Base-by-base conservation (phyloP, 2,888 invertebrate species). In the Agrochola macilenta region DNA sequence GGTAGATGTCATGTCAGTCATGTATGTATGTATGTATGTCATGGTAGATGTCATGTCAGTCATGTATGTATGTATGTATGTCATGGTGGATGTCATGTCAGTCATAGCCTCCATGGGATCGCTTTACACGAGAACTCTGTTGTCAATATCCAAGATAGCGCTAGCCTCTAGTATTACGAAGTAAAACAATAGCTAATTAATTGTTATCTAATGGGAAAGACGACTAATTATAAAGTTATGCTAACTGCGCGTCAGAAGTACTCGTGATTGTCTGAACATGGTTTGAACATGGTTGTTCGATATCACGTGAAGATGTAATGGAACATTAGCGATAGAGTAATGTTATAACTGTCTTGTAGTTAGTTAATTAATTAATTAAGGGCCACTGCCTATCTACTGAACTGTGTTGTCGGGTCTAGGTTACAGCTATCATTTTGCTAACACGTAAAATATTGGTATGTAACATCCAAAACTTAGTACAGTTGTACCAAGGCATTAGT, bases 201-300 rank as follows among this genome's bases (percentile, higher is more conserved):
- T 43, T 61, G 26, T 77, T 81, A 82, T 58, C 58, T 68, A 82
- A 82, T 77, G n/a, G 60, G 30, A 81, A 61, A 61, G 54, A 54
- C 14, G 9, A 58, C 54, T 81, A 60, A 76, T 70, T 76, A 66
- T 57, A 35, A 66, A 76, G 14, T 46, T 54, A 43, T 66, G 26
- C 76, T 39, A 66, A 76, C 43, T 61, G 30, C 39, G 54, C 65
- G 43, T 61, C 69, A 69, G 69, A 60, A 23, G 4, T 52, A 58
- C 30, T 66, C 49, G 76, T 70, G 69, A 43, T 68, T 61, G 43
- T n/a, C 39, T 70, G 30, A 57, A 57, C 26, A 20, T 69, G 7
- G 52, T 14, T 60, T 70, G 30, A 57, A 57, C 26, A 20, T 69
- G 7, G 52, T 14, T 60, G 49, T 23, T 23, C 14, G 23, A 39